Percentiles rank a stretch among this genome's conserved stretches.
These are phyloP conservation scores for Rhaphigaster nebulosa DNA, from an alignment of 2,888 invertebrate genomes.

Conservation along the genomic window DNA sequence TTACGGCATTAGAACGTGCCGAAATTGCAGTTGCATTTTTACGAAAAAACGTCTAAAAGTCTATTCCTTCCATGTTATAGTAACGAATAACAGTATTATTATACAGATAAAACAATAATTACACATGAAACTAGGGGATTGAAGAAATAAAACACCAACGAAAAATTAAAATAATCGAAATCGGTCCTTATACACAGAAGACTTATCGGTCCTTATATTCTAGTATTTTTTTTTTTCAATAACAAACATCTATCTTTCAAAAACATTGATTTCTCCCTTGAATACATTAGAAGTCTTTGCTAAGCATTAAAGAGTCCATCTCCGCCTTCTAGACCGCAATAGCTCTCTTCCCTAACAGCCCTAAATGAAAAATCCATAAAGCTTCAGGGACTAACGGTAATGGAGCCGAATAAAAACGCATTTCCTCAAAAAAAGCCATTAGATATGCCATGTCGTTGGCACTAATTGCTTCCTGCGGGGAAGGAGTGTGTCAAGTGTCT, in stretches of 20 bases:
- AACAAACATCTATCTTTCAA: not conserved
- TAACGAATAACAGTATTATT: too few relatives aligned
- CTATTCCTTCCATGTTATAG: too few relatives aligned
- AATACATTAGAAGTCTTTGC: not conserved
- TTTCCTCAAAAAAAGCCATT: conserved; percentile 17
- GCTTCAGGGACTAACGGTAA: not conserved
- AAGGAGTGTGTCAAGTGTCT: not conserved
- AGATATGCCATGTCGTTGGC: conserved; percentile 49
- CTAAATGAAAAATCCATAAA: not conserved
- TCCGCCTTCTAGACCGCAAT: not conserved
- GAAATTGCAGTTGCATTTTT: too few relatives aligned
- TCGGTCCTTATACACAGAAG: too few relatives aligned
- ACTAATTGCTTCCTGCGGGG: conserved; percentile 1
- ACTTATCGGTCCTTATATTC: too few relatives aligned
- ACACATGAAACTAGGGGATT: too few relatives aligned
- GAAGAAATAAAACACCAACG: too few relatives aligned
- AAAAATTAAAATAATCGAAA: too few relatives aligned
- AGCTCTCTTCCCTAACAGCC: not conserved
- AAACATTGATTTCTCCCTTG: not conserved
- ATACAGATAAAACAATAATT: too few relatives aligned
- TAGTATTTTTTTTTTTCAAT: not conserved
- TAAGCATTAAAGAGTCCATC: not conserved
- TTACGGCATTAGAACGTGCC: too few relatives aligned
- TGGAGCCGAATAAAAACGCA: conserved; percentile 23
- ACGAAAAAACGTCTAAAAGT: too few relatives aligned